phyloP scores from a whole-genome alignment of 1,140 invertebrate genomes.

The Pollicipes pollicipes region DNA sequence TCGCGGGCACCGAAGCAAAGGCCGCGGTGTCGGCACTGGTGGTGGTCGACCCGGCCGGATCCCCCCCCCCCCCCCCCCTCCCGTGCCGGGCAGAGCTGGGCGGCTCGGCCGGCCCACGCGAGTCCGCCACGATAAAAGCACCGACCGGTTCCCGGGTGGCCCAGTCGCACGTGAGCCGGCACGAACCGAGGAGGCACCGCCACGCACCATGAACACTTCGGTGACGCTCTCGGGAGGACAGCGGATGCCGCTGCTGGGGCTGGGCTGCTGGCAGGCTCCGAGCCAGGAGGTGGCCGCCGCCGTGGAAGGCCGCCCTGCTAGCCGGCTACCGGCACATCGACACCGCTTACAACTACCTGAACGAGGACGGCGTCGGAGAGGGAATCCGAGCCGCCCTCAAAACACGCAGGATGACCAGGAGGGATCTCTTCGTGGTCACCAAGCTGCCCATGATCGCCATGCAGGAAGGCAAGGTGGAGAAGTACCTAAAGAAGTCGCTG shows the following conservation, averaged over 20 bases:
- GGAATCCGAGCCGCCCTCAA: constrained; percentile 26
- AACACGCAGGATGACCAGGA: constrained; percentile 32
- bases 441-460: constrained; percentile 25
- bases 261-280: constrained; percentile 38
- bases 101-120: too few relatives aligned
- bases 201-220: not conserved
- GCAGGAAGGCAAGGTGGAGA: constrained; percentile 45
- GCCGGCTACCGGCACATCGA: constrained; percentile 51
- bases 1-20: too few relatives aligned
- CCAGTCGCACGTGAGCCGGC: too few relatives aligned
- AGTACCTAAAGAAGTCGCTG: constrained; percentile 50
- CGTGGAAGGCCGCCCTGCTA: constrained; percentile 44
- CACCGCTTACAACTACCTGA: constrained; percentile 41
- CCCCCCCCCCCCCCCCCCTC: too few relatives aligned
- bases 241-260: constrained; percentile 51
- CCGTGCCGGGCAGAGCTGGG: not conserved
- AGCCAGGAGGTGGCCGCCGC: constrained; percentile 22
- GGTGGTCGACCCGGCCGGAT: too few relatives aligned
- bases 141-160: not conserved
- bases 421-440: constrained; percentile 33
- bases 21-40: too few relatives aligned
- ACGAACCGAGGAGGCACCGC: not conserved
- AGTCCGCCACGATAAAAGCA: not conserved
- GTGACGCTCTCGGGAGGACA: constrained; percentile 21
- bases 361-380: constrained; percentile 28